A percentile compares a stretch with the other conserved stretches of the same genome.
These are phyloP conservation scores for Matsumurasca onukii DNA, from an alignment of 1,140 invertebrate genomes.

Conservation along the genomic window DNA sequence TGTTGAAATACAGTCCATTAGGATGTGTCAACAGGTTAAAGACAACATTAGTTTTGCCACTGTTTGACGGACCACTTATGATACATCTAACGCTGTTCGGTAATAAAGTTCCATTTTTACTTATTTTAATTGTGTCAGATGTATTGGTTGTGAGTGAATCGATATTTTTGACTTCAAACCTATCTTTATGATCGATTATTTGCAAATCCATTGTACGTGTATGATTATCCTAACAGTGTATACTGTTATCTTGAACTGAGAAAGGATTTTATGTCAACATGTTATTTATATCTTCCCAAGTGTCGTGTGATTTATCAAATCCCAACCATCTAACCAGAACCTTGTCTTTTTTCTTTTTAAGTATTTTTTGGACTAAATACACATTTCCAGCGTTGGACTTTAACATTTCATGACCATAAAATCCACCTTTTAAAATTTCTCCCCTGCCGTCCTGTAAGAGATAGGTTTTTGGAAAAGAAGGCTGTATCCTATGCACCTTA, in stretches of 20 bases:
- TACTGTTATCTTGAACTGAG: background rate
- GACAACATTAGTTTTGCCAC: constrained; percentile 48
- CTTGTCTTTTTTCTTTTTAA: background rate
- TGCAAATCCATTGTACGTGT: background rate
- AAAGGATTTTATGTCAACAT: too few relatives aligned
- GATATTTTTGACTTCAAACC: background rate
- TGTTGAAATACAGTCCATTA: constrained; percentile 47
- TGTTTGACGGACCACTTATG: constrained; percentile 43
- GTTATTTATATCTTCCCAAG: background rate
- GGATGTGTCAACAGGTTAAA: constrained; percentile 41
- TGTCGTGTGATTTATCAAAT: background rate
- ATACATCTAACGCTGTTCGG: constrained; percentile 42
- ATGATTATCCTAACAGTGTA: background rate
- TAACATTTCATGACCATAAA: background rate
- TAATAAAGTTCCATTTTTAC: constrained; percentile 38
- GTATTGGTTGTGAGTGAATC: background rate
- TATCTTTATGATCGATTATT: background rate
- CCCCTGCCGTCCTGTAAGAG: background rate
- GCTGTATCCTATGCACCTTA: constrained; percentile 33
- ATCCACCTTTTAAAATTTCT: background rate
- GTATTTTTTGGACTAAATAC: background rate
- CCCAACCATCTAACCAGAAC: background rate
- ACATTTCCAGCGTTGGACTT: background rate
- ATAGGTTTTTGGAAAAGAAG: constrained; percentile 25
- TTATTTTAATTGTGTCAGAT: background rate